phyloP scores from a whole-genome alignment of 1,140 invertebrate species.

The Drosophila orena region DNA sequence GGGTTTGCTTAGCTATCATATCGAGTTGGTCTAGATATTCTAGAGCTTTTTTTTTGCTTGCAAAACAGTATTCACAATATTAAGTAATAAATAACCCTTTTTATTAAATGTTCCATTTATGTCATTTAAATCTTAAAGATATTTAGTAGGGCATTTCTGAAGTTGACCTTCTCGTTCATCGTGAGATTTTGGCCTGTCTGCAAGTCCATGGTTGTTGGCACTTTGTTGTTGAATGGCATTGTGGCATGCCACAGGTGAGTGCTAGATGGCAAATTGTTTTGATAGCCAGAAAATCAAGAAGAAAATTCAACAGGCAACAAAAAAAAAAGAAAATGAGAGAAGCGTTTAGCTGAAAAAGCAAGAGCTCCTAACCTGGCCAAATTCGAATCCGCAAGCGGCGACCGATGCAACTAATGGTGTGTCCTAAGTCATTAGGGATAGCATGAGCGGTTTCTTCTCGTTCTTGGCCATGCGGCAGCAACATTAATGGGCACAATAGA shows the following conservation, averaged over 20 bases:
- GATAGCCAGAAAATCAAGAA: slow-evolving; percentile 43
- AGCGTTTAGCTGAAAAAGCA: slow-evolving; percentile 1
- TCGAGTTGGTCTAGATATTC: not conserved
- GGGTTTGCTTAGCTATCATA: not conserved
- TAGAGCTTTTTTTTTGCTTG: not conserved
- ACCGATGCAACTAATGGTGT: slow-evolving; percentile 44
- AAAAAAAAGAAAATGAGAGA: not conserved
- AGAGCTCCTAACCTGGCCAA: slow-evolving; percentile 21
- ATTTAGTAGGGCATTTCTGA: not conserved
- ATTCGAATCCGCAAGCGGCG: slow-evolving; percentile 26
- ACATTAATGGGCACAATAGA: slow-evolving; percentile 59
- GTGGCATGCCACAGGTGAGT: slow-evolving; percentile 53
- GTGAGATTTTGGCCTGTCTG: slow-evolving; percentile 25
- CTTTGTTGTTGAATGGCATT: slow-evolving; percentile 22
- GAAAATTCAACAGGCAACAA: not conserved
- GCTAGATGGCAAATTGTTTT: slow-evolving; percentile 54
- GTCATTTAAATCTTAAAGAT: not conserved
- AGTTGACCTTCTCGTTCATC: not conserved
- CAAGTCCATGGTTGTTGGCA: slow-evolving; percentile 52
- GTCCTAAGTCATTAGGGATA: slow-evolving; percentile 58
- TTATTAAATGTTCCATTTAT: too few species aligned
- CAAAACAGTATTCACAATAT: too few species aligned
- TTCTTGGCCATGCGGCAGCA: slow-evolving; percentile 23
- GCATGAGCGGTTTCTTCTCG: slow-evolving; percentile 26
- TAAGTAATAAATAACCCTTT: too few species aligned